A percentile compares a stretch with the other conserved stretches of the same genome.
Conservation (phyloP, 2,113 vertebrate species). For the Pontoporia blainvillei region DNA sequence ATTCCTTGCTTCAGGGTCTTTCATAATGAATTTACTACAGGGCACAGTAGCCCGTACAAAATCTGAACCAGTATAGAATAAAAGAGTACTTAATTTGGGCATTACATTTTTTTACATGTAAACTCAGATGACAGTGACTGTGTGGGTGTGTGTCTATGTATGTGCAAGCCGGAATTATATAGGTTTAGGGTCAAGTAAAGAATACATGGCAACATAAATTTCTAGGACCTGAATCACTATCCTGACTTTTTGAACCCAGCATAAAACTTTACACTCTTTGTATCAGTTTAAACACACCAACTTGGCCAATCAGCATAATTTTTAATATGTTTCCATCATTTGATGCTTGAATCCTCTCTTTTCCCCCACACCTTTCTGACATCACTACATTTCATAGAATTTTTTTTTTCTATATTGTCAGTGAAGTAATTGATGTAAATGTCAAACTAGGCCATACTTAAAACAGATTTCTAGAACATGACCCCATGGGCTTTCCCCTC, state of each 20-base stretch:
- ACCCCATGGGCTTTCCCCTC: neutral
- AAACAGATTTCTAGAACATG: neutral
- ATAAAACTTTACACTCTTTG: neutral
- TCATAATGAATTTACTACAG: neutral
- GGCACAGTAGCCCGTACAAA: neutral
- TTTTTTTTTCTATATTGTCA: neutral
- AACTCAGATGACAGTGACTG: neutral
- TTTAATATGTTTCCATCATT: neutral
- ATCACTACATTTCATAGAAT: neutral
- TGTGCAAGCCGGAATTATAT: neutral
- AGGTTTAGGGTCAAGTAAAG: neutral
- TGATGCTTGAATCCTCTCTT: neutral
- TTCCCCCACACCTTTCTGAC: neutral
- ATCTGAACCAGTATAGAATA: neutral
- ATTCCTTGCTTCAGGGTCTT: neutral
- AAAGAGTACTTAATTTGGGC: neutral
- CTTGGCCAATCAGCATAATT: neutral
- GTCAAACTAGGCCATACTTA: neutral
- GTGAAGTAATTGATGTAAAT: neutral
- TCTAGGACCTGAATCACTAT: neutral
- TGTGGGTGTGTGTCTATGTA: too few species aligned
- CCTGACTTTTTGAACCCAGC: neutral
- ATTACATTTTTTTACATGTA: neutral
- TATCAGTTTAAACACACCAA: neutral
- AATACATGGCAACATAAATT: conserved; percentile 1